Conservation (phyloP, 2,113 vertebrate genomes). For the Laticauda laticaudata region DNA sequence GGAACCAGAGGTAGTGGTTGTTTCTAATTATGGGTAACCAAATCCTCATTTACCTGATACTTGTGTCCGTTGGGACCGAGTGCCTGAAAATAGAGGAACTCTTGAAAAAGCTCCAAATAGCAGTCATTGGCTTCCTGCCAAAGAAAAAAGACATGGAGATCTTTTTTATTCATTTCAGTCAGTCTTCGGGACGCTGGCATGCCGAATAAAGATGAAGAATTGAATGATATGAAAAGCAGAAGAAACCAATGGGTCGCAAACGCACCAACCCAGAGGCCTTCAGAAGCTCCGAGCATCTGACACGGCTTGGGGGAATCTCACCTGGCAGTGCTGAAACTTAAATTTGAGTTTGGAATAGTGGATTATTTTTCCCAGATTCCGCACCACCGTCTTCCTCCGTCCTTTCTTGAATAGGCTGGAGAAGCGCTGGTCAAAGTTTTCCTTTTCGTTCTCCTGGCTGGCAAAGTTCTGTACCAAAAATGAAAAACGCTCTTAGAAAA, state of each 20-base stretch:
- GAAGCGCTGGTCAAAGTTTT: constrained; percentile 80
- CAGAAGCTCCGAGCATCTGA: not conserved
- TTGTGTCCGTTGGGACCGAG: constrained; percentile 80
- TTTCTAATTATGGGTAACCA: not conserved
- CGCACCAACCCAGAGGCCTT: not conserved
- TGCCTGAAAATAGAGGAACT: constrained; percentile 92
- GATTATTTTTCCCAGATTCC: constrained; percentile 87
- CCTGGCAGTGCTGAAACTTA: constrained; percentile 89
- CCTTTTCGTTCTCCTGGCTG: constrained; percentile 68
- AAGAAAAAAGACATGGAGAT: not conserved
- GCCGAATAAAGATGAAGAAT: not conserved
- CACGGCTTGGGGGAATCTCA: constrained; percentile 36
- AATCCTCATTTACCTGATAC: constrained; percentile 79
- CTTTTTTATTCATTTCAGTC: no score
- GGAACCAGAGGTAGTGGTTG: not conserved
- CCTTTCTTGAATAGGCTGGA: constrained; percentile 72
- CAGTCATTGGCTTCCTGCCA: constrained; percentile 87
- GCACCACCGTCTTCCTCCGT: constrained; percentile 67
- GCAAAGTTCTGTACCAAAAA: constrained; percentile 47
- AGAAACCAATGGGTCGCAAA: not conserved
- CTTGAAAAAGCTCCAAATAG: constrained; percentile 92
- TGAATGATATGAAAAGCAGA: not conserved
- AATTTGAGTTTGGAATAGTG: constrained; percentile 94
- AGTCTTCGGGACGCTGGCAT: not conserved
- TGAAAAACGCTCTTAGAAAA: not conserved